Conservation (phyloP, 2,797 vertebrate species). For the Cynodonichthys magdalenae region DNA sequence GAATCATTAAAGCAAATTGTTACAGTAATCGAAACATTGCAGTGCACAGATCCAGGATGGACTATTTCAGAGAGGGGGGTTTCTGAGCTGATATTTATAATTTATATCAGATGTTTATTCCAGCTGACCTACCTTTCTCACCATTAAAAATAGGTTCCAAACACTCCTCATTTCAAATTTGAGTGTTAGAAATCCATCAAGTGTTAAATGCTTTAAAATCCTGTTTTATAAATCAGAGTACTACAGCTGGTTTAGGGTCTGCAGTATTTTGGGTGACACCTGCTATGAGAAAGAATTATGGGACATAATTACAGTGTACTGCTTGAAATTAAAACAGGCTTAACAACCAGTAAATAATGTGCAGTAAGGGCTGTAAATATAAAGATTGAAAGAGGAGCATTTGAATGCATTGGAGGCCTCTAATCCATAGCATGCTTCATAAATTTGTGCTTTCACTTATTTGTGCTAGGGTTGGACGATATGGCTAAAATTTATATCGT, state of each 20-base stretch:
- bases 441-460: conserved; percentile 5
- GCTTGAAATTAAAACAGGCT: conserved; percentile 9
- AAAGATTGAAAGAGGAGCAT: conserved; percentile 29
- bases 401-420: neutral
- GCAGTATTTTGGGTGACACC: neutral
- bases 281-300: conserved; percentile 8
- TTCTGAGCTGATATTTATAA: conserved; percentile 51
- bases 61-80: conserved; percentile 37
- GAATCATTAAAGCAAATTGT: neutral
- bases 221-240: neutral
- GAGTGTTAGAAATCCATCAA: neutral
- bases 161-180: neutral
- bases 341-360: conserved; percentile 12
- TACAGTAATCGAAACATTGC: conserved; percentile 29
- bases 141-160: conserved; percentile 10
- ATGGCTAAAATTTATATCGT: too few species aligned
- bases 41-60: conserved; percentile 24
- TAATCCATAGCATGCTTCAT: neutral
- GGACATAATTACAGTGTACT: neutral
- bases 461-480: too few species aligned
- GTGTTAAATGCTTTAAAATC: neutral
- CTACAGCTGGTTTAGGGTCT: neutral
- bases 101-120: conserved; percentile 39
- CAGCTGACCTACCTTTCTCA: conserved; percentile 23
- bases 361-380: conserved; percentile 9